phyloP scores from a whole-genome alignment of 1,140 invertebrate species.

The Magallana gigas region DNA sequence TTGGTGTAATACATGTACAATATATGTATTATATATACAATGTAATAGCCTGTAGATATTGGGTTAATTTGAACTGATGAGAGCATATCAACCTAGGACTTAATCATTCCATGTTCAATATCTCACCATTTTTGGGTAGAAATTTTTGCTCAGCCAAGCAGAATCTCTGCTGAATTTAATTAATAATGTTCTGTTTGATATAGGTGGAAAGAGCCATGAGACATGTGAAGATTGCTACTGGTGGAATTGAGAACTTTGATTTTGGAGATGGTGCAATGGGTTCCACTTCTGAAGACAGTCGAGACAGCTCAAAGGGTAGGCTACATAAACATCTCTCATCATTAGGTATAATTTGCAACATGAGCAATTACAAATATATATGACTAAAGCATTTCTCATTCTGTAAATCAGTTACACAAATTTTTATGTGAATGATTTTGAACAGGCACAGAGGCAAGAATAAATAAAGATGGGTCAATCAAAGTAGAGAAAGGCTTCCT shows the following conservation, averaged over 20 bases:
- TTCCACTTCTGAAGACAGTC: neutral
- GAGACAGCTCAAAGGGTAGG: neutral
- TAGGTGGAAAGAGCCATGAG: slow-evolving; percentile 31
- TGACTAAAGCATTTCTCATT: too few relatives aligned
- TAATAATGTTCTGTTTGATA: neutral
- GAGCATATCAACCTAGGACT: neutral
- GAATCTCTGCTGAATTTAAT: too few relatives aligned
- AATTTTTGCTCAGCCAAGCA: too few relatives aligned
- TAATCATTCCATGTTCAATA: neutral
- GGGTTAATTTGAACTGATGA: too few relatives aligned
- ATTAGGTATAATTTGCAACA: too few relatives aligned
- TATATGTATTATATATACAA: neutral
- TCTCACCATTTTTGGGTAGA: too few relatives aligned
- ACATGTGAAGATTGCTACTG: neutral
- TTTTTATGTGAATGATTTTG: neutral
- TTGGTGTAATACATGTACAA: neutral
- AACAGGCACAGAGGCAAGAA: neutral
- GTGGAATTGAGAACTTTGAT: neutral
- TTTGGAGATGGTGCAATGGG: neutral
- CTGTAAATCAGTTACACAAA: too few relatives aligned
- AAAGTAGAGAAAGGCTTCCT: neutral
- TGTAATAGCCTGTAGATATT: too few relatives aligned
- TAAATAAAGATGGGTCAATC: slow-evolving; percentile 20
- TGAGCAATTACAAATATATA: too few relatives aligned
- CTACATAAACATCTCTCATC: neutral